Conservation (phyloP, 1,140 invertebrate species). For the Lerema accius region DNA sequence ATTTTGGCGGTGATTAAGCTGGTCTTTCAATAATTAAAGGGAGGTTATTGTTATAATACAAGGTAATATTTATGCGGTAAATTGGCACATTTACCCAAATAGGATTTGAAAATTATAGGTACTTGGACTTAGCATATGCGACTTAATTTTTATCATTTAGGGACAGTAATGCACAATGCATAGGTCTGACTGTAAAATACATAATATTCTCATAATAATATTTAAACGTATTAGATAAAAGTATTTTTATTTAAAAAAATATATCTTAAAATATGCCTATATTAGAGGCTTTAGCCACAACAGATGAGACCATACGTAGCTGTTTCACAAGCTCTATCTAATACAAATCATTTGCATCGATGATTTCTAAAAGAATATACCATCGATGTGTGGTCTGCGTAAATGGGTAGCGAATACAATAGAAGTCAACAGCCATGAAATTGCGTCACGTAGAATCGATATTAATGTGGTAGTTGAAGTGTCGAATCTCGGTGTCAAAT, state of each 20-base stretch:
- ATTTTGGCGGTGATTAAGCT: neutral
- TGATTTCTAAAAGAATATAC: slow-evolving; percentile 41
- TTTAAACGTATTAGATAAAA: no score
- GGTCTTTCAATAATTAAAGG: neutral
- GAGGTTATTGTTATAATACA: neutral
- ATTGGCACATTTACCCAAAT: slow-evolving; percentile 3
- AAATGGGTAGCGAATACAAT: slow-evolving; percentile 57
- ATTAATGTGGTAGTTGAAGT: slow-evolving; percentile 54
- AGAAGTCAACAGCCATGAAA: slow-evolving; percentile 69
- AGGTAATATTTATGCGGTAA: neutral
- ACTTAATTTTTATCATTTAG: no score
- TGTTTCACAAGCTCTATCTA: neutral
- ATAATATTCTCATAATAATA: no score
- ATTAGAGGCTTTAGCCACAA: no score
- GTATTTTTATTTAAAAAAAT: no score
- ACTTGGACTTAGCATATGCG: no score
- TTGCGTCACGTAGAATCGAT: slow-evolving; percentile 64
- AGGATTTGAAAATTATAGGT: no score
- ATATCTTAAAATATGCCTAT: no score
- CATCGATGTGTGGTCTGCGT: slow-evolving; percentile 63
- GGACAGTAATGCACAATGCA: no score
- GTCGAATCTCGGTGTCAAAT: slow-evolving; percentile 52
- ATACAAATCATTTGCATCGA: slow-evolving; percentile 14
- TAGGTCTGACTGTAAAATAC: no score
- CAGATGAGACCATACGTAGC: no score